phyloP scores from a whole-genome alignment of 2,888 invertebrate genomes.

The Oithona nana region DNA sequence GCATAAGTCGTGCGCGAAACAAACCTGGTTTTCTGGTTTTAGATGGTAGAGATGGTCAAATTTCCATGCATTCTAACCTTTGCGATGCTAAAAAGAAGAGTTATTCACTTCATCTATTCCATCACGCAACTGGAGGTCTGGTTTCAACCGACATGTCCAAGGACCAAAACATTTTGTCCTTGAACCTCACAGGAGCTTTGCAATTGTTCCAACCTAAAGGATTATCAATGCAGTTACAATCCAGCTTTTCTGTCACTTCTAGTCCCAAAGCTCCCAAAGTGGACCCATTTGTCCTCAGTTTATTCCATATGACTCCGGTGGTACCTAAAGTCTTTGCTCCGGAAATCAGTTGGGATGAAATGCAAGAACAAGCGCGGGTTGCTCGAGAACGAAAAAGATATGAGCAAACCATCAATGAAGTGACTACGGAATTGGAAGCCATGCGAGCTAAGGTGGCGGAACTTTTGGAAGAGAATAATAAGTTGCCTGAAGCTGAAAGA shows the following conservation, averaged over 20 bases:
- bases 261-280: not conserved
- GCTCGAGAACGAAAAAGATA: not conserved
- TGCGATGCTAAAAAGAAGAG: not conserved
- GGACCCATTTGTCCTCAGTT: not conserved
- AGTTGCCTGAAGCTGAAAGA: not conserved
- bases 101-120: not conserved
- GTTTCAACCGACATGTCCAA: not conserved
- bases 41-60: not conserved
- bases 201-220: not conserved
- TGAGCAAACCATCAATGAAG: not conserved
- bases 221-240: not conserved
- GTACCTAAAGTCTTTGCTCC: not conserved
- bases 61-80: not conserved
- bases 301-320: not conserved
- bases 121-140: not conserved
- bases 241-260: not conserved
- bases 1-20: not conserved
- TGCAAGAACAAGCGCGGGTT: not conserved
- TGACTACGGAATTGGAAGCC: not conserved
- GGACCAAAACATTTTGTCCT: not conserved
- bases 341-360: not conserved
- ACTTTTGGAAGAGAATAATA: not conserved
- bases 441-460: not conserved
- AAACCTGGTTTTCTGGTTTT: not conserved
- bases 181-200: not conserved